phyloP scores from a whole-genome alignment of 2,113 vertebrate species.

The Neolamprologus fasciatus region DNA sequence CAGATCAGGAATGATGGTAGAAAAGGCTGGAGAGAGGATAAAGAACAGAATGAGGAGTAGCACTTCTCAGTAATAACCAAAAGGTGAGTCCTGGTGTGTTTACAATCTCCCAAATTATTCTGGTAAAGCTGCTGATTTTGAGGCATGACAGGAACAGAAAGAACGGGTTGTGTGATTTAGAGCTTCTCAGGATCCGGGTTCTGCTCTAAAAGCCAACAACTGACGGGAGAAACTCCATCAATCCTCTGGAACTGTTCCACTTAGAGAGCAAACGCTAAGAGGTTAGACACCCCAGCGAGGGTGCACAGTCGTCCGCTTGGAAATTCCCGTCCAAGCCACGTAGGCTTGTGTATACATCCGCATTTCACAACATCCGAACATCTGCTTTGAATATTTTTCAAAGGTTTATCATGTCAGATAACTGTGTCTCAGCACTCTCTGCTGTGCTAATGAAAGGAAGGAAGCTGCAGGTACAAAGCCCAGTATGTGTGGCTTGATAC shows the following conservation, averaged over 20 bases:
- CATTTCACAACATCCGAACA: background rate
- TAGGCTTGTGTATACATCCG: background rate
- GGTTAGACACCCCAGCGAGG: constrained; percentile 3
- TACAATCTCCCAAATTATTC: constrained; percentile 4
- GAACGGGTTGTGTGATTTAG: background rate
- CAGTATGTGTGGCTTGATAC: background rate
- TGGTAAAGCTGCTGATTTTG: constrained; percentile 29
- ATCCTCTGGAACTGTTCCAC: constrained; percentile 48
- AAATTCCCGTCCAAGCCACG: constrained; percentile 1
- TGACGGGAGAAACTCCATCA: constrained; percentile 12
- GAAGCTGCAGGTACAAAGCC: background rate
- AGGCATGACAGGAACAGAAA: constrained; percentile 4
- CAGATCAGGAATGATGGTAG: background rate
- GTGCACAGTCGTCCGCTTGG: background rate
- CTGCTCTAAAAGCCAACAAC: constrained; percentile 18
- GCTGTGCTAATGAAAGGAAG: background rate
- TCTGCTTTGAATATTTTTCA: background rate
- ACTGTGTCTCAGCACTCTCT: background rate
- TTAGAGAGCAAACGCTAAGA: background rate
- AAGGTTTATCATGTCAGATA: background rate
- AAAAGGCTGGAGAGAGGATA: background rate
- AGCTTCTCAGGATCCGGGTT: background rate
- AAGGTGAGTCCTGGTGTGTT: constrained; percentile 13
- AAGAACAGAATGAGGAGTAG: background rate
- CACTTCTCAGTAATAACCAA: background rate